A percentile compares a stretch with the other conserved stretches of the same genome.
phyloP scores from a whole-genome alignment of 2,113 vertebrate genomes.

The Chloebia gouldiae region DNA sequence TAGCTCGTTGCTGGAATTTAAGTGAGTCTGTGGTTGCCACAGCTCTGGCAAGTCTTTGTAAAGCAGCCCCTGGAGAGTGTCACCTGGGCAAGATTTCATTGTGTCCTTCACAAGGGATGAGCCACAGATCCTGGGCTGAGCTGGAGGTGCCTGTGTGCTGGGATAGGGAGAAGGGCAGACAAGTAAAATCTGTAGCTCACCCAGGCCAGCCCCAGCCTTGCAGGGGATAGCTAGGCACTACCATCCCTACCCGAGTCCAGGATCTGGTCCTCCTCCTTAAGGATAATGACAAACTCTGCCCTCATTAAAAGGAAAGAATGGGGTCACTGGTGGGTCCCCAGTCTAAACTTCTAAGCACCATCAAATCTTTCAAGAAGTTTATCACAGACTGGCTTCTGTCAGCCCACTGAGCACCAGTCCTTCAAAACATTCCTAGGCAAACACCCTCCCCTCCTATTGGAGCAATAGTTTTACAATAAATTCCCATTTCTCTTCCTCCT shows the following conservation, averaged over 20 bases:
- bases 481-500: neutral
- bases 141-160: neutral
- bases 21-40: neutral
- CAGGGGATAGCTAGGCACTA: neutral
- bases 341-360: neutral
- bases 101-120: neutral
- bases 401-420: neutral
- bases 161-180: neutral
- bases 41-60: neutral
- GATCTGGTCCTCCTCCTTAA: neutral
- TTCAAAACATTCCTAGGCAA: neutral
- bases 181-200: neutral
- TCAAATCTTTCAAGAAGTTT: neutral
- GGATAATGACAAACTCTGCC: neutral
- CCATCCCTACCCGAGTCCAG: neutral
- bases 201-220: neutral
- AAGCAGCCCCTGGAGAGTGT: neutral
- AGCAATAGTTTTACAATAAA: neutral
- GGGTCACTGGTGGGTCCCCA: neutral
- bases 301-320: neutral
- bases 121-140: neutral
- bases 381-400: neutral
- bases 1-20: neutral
- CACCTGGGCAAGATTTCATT: neutral
- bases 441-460: neutral